phyloP scores from a whole-genome alignment of 2,113 vertebrate genomes.

The Eclectus roratus region DNA sequence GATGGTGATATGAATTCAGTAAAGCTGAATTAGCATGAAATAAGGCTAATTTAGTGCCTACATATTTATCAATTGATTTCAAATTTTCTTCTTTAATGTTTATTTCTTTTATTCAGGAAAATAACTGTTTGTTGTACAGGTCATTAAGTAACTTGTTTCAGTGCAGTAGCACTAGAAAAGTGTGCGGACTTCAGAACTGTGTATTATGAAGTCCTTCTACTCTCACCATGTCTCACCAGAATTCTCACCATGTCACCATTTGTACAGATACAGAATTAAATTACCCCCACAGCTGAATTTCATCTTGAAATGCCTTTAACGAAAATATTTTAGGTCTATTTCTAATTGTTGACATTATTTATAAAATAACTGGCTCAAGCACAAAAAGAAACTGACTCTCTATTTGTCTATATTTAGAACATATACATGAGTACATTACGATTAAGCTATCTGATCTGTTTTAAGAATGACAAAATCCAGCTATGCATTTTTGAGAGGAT shows the following conservation, averaged over 20 bases:
- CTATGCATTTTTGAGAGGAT: conserved; percentile 26
- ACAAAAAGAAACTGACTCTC: not conserved
- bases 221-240: not conserved
- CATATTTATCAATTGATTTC: conserved; percentile 39
- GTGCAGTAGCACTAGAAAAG: not conserved
- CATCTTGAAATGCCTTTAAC: not conserved
- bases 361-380: not conserved
- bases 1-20: conserved; percentile 45
- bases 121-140: not conserved
- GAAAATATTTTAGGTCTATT: not conserved
- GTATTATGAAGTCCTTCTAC: not conserved
- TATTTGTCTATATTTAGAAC: not conserved
- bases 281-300: not conserved
- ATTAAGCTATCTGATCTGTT: not conserved
- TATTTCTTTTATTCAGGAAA: conserved; percentile 25
- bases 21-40: conserved; percentile 60
- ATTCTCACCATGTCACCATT: not conserved
- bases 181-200: not conserved
- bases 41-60: conserved; percentile 35
- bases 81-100: conserved; percentile 40
- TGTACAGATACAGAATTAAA: not conserved
- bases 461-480: not conserved
- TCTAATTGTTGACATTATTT: not conserved
- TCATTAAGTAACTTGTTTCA: not conserved
- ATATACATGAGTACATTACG: not conserved